Evolutionary conservation across 2,888 invertebrate species (phyloP).

Genomic region (Metellina segmentata): DNA sequence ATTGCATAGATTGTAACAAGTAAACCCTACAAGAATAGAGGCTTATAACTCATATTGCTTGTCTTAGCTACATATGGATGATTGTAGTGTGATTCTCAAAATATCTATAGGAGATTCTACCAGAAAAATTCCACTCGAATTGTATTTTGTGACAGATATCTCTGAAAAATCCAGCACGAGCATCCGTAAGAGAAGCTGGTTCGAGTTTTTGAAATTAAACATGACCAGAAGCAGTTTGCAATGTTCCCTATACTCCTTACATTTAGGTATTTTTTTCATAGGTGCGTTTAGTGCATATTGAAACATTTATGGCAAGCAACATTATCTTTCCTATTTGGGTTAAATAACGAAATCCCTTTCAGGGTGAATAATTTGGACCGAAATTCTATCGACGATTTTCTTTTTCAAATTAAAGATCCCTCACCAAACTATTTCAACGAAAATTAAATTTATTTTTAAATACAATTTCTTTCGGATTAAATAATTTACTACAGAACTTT

Average conservation of each 20-base stretch:
- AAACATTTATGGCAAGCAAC: neutral
- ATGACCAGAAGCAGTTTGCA: slow-evolving; percentile 9
- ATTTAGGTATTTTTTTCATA: neutral
- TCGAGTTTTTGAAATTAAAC: slow-evolving; percentile 72
- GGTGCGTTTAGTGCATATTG: neutral
- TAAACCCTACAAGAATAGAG: slow-evolving; percentile 42
- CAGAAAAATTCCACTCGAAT: neutral
- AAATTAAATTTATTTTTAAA: no score
- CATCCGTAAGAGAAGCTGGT: slow-evolving; percentile 59
- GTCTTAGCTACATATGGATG: slow-evolving; percentile 8
- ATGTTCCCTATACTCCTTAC: neutral
- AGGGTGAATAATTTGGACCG: no score
- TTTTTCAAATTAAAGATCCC: no score
- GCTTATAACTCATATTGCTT: slow-evolving; percentile 43
- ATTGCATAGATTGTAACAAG: slow-evolving; percentile 39
- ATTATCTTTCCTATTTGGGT: neutral
- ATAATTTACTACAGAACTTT: no score
- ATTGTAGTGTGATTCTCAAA: neutral
- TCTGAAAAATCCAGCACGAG: slow-evolving; percentile 58
- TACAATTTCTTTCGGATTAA: no score
- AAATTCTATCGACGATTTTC: no score
- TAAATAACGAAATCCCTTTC: no score
- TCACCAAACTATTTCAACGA: no score
- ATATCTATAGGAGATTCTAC: neutral
- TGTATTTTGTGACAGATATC: slow-evolving; percentile 6